Evolutionary conservation across 92 coral and sea anemone genomes (phyloP).

Genomic region (Muricea muricata): DNA sequence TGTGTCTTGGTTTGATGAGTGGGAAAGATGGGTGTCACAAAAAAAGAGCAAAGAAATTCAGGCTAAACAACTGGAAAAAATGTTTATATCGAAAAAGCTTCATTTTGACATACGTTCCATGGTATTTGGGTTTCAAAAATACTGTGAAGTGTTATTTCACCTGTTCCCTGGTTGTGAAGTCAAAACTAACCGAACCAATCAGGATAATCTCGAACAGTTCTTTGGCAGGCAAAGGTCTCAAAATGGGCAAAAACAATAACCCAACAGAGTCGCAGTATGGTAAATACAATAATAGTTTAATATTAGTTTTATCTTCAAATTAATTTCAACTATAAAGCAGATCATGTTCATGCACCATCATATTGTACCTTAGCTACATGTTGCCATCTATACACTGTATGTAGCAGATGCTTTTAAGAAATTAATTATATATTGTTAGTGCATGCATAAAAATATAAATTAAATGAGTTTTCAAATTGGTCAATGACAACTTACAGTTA

Average conservation of each 20-base stretch:
- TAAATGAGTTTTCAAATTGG: too few species aligned
- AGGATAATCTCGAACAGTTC: constrained; percentile 57
- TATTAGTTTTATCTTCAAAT: too few species aligned
- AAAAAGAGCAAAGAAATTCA: background rate
- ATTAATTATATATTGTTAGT: too few species aligned
- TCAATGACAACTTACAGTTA: too few species aligned
- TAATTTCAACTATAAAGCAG: too few species aligned
- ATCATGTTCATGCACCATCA: too few species aligned
- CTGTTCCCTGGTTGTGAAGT: constrained; percentile 56
- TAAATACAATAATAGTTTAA: too few species aligned
- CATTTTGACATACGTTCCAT: constrained; percentile 59
- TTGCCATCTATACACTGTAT: too few species aligned
- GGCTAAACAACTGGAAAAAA: constrained; percentile 34
- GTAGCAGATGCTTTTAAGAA: too few species aligned
- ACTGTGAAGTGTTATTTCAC: constrained; percentile 33
- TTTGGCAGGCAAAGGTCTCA: constrained; percentile 52
- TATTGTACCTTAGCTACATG: too few species aligned
- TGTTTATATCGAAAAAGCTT: constrained; percentile 44
- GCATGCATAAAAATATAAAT: too few species aligned
- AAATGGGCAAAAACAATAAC: constrained; percentile 65
- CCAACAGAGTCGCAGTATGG: constrained; percentile 62
- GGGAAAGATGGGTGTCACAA: constrained; percentile 56
- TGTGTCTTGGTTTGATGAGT: constrained; percentile 42
- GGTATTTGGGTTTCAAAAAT: constrained; percentile 49
- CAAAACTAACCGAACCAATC: constrained; percentile 33